phyloP scores from a whole-genome alignment of 2,113 vertebrate species.

The Narcine bancroftii region DNA sequence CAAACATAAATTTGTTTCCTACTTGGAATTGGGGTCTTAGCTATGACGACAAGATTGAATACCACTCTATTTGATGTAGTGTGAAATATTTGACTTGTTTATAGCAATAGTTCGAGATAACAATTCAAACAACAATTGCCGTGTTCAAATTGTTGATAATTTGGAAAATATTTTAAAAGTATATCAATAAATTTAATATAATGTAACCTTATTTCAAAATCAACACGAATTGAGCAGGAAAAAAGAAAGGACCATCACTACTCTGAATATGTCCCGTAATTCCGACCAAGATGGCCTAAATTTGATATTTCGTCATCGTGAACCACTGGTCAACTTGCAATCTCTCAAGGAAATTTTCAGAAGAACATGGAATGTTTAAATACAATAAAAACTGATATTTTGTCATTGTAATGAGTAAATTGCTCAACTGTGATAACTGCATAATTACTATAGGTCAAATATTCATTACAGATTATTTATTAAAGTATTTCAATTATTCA shows the following conservation, averaged over 20 bases:
- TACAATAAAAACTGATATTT: background rate
- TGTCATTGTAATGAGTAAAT: background rate
- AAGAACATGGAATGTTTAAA: background rate
- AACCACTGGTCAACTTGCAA: background rate
- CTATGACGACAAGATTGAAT: background rate
- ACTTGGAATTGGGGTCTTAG: background rate
- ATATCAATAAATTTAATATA: background rate
- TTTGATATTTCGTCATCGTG: background rate
- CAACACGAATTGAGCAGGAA: background rate
- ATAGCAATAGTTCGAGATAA: background rate
- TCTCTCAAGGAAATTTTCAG: background rate
- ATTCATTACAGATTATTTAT: background rate
- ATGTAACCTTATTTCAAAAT: background rate
- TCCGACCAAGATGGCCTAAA: background rate
- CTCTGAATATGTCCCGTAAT: background rate
- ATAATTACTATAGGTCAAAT: background rate
- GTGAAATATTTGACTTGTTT: background rate
- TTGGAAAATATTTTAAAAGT: background rate
- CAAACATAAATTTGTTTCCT: background rate
- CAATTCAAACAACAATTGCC: no score
- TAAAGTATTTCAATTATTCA: background rate
- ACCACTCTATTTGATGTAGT: background rate
- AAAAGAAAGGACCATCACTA: background rate
- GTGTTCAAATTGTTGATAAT: background rate
- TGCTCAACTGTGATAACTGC: background rate